Evolutionary conservation across 2,113 vertebrate species (phyloP), one percentile per base, ranked within the genome.

Genomic region (Scopus umbretta): DNA sequence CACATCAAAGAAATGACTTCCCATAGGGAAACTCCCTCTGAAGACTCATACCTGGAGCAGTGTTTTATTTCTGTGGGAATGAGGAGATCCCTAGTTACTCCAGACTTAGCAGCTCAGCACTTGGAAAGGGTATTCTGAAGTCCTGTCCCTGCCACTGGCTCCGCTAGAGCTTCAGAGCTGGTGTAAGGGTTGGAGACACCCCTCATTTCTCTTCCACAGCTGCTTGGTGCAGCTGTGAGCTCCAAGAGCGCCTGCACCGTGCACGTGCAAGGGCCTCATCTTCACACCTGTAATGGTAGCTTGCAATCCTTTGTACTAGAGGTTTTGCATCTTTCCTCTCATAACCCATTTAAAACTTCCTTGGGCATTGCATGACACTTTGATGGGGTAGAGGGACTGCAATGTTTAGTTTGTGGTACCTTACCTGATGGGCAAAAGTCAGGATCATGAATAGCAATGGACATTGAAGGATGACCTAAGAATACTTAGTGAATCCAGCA

Each of bases 1-100:
- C 96, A 96, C 96, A 96, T 95, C 94, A 96, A 96, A 96, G 89
- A n/a, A 26, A 62, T 58, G 3, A 2, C 50, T 88, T 62, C 91
- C 94, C 72, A 6, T 25, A 53, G 75, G 91, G 80, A 78, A 91
- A 71, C 73, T 87, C 91, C 89, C 89, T 79, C 40, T 21, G 58
- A 19, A 49, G 66, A 81, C 65, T 95, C 90, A 85, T 30, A 16
- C 87, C 89, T 0, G 1, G 73, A 81, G 94, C 56, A 21, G 61
- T 15, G 34, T 56, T 79, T 71, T 42, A 27, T 40, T 89, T 65
- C 59, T 40, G 22, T 16, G 61, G 66, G 76, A 55, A 89, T 10
- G 66, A 83, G 62, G 61, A 91, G 61, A 80, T 88, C 7, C 65
- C 52, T 52, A 8, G 11, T 17, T 13, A 32, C 16, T 63, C 61